Conservation (phyloP, 1,140 invertebrate genomes). For the Ericerus pela region DNA sequence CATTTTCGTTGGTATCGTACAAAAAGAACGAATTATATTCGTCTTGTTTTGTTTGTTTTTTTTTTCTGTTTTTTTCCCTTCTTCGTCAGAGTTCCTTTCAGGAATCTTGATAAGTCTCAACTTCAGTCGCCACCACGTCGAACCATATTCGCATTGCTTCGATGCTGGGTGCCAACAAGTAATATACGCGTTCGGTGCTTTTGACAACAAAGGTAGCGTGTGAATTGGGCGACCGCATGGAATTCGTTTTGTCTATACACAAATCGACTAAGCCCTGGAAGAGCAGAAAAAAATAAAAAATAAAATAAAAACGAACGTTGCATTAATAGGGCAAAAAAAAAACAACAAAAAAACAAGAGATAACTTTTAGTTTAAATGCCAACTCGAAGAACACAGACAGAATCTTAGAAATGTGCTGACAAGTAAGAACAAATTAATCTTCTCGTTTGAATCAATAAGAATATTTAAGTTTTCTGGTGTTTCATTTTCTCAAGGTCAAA, state of each 20-base stretch:
- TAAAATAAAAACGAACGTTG: background rate
- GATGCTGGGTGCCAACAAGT: constrained; percentile 80
- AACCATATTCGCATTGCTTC: constrained; percentile 95
- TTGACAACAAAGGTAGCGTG: constrained; percentile 93
- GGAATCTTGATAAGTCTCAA: constrained; percentile 67
- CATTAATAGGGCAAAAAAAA: background rate
- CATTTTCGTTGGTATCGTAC: too few species aligned
- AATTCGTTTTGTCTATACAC: constrained; percentile 86
- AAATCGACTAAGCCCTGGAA: constrained; percentile 88
- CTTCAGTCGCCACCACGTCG: constrained; percentile 83
- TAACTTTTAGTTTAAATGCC: background rate
- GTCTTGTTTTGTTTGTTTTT: too few species aligned
- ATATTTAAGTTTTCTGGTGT: too few species aligned
- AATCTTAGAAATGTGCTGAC: too few species aligned
- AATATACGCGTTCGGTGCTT: constrained; percentile 73
- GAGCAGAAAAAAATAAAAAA: constrained; percentile 13
- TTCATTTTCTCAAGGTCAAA: too few species aligned
- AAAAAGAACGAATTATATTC: too few species aligned
- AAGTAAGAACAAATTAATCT: too few species aligned
- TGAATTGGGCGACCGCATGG: constrained; percentile 78
- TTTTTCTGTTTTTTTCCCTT: too few species aligned
- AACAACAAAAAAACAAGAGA: background rate
- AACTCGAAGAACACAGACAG: too few species aligned
- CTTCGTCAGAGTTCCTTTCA: too few species aligned
- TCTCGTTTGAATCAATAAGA: too few species aligned